These are phyloP conservation scores for Hiodon tergisus DNA, from an alignment of 2,113 vertebrate genomes.

Conservation along the genomic window DNA sequence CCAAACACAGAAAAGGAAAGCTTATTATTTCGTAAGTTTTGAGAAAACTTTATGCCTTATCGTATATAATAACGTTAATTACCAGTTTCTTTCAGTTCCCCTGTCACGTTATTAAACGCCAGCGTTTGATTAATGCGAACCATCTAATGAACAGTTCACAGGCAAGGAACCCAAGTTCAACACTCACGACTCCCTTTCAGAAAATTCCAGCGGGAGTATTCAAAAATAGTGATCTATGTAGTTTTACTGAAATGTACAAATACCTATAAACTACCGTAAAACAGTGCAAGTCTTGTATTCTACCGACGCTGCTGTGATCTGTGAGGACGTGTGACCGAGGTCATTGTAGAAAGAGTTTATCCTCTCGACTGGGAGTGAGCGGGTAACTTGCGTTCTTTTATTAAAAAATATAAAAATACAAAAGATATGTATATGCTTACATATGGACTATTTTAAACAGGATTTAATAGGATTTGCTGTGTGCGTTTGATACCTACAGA, in stretches of 20 bases:
- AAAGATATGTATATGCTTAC: background rate
- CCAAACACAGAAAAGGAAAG: slow-evolving; percentile 33
- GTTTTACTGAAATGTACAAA: background rate
- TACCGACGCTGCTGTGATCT: background rate
- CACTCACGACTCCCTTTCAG: background rate
- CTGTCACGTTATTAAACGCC: background rate
- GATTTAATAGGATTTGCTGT: background rate
- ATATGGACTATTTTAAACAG: background rate
- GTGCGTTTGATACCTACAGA: background rate
- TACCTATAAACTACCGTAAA: background rate
- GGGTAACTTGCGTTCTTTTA: too few relatives aligned
- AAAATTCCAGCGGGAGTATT: background rate
- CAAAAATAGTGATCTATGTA: background rate
- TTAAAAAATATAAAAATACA: too few relatives aligned
- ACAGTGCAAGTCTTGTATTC: slow-evolving; percentile 5
- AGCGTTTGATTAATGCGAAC: background rate
- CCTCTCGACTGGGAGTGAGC: background rate
- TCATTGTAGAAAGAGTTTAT: background rate
- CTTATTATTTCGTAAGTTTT: slow-evolving; percentile 42
- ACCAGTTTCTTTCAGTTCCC: background rate
- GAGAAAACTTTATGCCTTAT: slow-evolving; percentile 25
- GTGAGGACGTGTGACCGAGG: background rate
- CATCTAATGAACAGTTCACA: background rate
- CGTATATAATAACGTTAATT: background rate
- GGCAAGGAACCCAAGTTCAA: slow-evolving; percentile 3